Evolutionary conservation across 2,888 invertebrate species (phyloP).

Genomic region (Chrysomela aeneicollis): DNA sequence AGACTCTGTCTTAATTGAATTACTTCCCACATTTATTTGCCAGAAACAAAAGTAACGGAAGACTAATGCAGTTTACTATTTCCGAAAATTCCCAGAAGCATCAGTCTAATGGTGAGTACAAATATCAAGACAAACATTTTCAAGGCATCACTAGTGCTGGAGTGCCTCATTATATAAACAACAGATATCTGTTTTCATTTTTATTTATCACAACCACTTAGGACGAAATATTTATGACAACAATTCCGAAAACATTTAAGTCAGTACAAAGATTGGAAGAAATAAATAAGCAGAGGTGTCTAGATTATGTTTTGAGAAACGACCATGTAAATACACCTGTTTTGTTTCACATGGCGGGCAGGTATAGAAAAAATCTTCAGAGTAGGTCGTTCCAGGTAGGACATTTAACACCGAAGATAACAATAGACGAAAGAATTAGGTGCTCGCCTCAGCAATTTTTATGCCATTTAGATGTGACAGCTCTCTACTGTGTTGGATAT

Average conservation of each 20-base stretch:
- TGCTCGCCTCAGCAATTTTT: constrained; percentile 18
- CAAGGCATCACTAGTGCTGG: background rate
- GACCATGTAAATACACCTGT: constrained; percentile 21
- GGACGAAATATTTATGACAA: background rate
- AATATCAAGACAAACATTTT: background rate
- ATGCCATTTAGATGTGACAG: constrained; percentile 23
- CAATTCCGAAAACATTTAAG: constrained; percentile 1
- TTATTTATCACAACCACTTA: constrained; percentile 5
- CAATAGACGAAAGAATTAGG: constrained; percentile 13
- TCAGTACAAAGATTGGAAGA: background rate
- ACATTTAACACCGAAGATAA: constrained; percentile 17
- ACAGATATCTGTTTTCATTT: background rate
- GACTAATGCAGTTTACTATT: background rate
- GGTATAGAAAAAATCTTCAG: constrained; percentile 14
- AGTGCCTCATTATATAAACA: background rate
- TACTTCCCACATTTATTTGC: background rate
- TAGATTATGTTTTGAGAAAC: background rate
- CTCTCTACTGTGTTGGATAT: constrained; percentile 6
- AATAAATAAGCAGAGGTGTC: constrained; percentile 18
- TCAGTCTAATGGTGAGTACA: background rate
- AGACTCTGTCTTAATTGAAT: background rate
- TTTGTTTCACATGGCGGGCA: constrained; percentile 21
- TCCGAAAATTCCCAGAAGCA: background rate
- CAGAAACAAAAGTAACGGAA: background rate
- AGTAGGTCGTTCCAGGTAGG: constrained; percentile 18